These are phyloP conservation scores for Octonoba sinensis DNA, from an alignment of 2,888 invertebrate genomes.

Conservation along the genomic window DNA sequence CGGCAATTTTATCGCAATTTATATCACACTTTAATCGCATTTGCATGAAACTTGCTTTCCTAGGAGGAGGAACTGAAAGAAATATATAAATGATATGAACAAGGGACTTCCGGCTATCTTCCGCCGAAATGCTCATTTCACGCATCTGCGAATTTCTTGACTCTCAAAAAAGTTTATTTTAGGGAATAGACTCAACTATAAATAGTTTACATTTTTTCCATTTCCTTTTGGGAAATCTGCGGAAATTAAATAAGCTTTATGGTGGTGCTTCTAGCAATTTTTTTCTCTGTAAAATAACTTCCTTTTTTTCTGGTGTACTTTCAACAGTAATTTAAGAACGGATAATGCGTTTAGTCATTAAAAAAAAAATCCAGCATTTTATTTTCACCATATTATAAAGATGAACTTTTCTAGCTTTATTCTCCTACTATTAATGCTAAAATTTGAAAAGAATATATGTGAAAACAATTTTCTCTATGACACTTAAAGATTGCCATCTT, in stretches of 20 bases:
- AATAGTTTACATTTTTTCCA: background rate
- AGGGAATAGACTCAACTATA: background rate
- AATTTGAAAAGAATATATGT: no score
- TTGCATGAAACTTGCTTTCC: background rate
- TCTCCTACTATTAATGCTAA: no score
- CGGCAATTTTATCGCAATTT: slow-evolving; percentile 7
- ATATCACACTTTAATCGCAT: slow-evolving; percentile 2
- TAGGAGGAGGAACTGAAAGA: background rate
- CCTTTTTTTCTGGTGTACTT: no score
- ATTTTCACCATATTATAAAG: no score
- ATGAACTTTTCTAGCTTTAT: no score
- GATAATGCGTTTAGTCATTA: no score
- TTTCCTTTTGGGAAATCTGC: background rate
- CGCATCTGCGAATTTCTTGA: background rate
- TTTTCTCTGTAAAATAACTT: no score
- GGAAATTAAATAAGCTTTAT: slow-evolving; percentile 6
- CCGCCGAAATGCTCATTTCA: slow-evolving; percentile 2
- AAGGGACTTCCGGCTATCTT: slow-evolving; percentile 1
- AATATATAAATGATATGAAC: slow-evolving; percentile 4
- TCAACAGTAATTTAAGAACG: no score
- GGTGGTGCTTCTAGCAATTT: no score
- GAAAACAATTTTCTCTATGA: no score
- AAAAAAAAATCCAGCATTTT: no score
- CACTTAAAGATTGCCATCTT: no score
- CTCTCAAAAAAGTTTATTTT: background rate